These are phyloP conservation scores for Pandion haliaetus DNA, from an alignment of 2,113 vertebrate genomes.

Conservation along the genomic window DNA sequence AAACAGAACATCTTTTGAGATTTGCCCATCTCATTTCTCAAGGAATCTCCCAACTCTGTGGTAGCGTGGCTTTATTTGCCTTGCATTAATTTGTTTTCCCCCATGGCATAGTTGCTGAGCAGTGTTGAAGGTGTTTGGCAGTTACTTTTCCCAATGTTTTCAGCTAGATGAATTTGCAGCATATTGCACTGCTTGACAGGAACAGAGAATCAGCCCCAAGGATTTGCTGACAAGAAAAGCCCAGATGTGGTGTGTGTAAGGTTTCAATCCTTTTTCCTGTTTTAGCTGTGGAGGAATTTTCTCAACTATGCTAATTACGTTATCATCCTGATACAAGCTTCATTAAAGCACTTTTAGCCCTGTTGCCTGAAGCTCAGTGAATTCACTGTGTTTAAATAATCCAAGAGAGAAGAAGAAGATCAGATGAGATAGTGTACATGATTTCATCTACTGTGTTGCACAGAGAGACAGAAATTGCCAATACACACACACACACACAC, in stretches of 20 bases:
- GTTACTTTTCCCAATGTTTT: background rate
- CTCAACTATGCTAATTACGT: background rate
- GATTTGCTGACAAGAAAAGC: background rate
- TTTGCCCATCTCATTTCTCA: background rate
- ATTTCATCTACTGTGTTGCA: background rate
- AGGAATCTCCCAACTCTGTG: background rate
- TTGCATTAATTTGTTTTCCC: background rate
- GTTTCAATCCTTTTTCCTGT: background rate
- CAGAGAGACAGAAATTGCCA: accelerated
- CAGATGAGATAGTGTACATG: background rate
- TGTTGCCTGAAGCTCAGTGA: background rate
- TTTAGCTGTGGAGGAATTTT: background rate
- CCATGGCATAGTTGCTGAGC: background rate
- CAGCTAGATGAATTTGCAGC: background rate
- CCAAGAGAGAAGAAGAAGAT: background rate
- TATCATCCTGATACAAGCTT: background rate
- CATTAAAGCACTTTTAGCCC: background rate
- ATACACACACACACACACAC: no score
- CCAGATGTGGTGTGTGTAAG: background rate
- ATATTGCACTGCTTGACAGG: background rate
- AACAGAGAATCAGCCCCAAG: background rate
- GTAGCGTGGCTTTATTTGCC: background rate
- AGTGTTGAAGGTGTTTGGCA: background rate
- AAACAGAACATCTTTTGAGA: background rate
- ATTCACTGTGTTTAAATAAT: constrained; percentile 22